Conservation (phyloP, 2,113 vertebrate species). For the Etheostoma cragini region DNA sequence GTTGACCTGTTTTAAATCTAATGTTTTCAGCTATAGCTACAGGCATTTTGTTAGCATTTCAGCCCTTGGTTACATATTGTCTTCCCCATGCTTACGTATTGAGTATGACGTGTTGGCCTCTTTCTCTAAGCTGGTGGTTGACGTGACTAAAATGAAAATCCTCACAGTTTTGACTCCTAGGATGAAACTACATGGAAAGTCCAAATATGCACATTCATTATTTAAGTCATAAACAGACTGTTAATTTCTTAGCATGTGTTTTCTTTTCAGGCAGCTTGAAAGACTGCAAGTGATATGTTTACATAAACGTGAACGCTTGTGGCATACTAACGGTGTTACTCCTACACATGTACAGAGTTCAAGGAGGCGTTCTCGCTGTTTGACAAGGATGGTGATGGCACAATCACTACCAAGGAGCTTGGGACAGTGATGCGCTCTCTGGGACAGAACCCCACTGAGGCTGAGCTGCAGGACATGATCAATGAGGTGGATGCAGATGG, state of each 20-base stretch:
- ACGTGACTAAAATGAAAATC: background rate
- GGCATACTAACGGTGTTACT: slow-evolving; percentile 1
- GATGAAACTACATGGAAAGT: background rate
- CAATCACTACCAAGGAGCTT: slow-evolving; percentile 93
- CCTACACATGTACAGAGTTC: slow-evolving; percentile 86
- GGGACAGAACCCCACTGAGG: slow-evolving; percentile 93
- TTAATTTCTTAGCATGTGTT: background rate
- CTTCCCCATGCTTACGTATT: no score
- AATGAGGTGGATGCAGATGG: slow-evolving; percentile 94
- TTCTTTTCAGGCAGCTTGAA: background rate
- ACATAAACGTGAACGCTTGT: background rate
- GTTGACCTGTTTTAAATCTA: no score
- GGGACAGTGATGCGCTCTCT: slow-evolving; percentile 93
- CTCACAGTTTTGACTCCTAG: background rate
- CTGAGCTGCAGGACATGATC: slow-evolving; percentile 94
- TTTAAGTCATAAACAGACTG: background rate
- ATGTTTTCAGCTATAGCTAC: no score
- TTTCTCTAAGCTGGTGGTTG: background rate
- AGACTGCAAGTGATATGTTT: background rate
- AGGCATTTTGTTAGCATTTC: no score
- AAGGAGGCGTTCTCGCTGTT: slow-evolving; percentile 95
- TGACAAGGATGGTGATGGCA: slow-evolving; percentile 93
- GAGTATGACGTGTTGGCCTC: no score
- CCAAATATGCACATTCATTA: background rate
- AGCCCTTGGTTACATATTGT: no score